Evolutionary conservation across 1,140 invertebrate species (phyloP), one percentile per base, ranked within the genome.

Genomic region (Aporrectodea caliginosa): DNA sequence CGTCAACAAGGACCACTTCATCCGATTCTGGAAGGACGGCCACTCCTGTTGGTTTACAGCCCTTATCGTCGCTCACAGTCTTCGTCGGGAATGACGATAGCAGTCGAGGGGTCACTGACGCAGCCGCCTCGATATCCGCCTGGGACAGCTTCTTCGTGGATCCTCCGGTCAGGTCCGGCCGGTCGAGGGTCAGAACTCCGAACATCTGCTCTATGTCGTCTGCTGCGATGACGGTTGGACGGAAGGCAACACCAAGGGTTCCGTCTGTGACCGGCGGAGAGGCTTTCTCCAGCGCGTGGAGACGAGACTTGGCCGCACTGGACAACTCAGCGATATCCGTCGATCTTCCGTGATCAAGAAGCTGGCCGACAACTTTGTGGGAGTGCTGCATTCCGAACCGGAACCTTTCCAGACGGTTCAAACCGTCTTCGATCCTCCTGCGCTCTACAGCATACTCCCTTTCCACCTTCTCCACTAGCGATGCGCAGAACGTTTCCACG

Each of bases 31-130:
- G 16, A 2, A 68, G 34, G 2, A 69, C 6, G 58, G 75, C 43
- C 1, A 77, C 22, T 14, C 75, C 75, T 16, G 33, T 77, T 69
- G 75, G 75, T 16, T 68, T 69, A 29, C 75, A 77, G 2, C 75
- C 75, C 43, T 77, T 77, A 16, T 77, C 27, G 75, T 77, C 75
- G 16, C 2, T 58, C 32, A 29, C 35, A 2, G 43, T 77, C 32
- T 77, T 77, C 58, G 75, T 29, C 1, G 22, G 35, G 43, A 77
- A 77, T 68, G 35, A 2, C 31, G 6, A 30, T 31, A 75, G 74
- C 34, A 75, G 22, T 27, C 12, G 2, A 12, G 74, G 74, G n/a
- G 70, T 72, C 31, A 29, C 70, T 6, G 43, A 58, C 6, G 43
- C 6, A 58, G 43, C 22, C 43, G 43, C 22, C 43, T 6, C 22